Percentiles rank a stretch among this genome's conserved stretches.
phyloP scores from a whole-genome alignment of 2,888 invertebrate genomes.

The Apeira syringaria region DNA sequence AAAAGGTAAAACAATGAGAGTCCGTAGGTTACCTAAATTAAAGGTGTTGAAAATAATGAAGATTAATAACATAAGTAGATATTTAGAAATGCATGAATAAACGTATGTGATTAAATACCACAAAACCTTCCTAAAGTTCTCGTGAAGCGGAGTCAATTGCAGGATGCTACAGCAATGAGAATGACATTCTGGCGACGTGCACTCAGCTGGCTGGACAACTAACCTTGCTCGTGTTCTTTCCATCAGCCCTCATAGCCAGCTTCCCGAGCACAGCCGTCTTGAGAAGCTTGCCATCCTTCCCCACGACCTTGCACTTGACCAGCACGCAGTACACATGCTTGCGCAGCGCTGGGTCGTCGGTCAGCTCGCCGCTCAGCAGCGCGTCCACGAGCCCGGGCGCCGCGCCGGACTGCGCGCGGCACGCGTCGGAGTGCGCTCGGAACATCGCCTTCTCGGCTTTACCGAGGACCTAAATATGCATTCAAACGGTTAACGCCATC shows the following conservation, averaged over 20 bases:
- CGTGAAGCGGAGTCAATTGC: no score
- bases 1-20: no score
- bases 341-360: slow-evolving; percentile 49
- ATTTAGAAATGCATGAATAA: no score
- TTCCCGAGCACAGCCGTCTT: slow-evolving; percentile 62
- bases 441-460: slow-evolving; percentile 73
- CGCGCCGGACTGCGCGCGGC: slow-evolving; percentile 50
- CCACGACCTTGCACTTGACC: slow-evolving; percentile 66
- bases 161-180: no score
- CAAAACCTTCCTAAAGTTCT: no score
- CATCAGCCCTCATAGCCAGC: slow-evolving; percentile 46
- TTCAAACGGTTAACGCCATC: no score
- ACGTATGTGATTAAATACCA: no score
- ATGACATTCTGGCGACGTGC: no score
- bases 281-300: slow-evolving; percentile 72
- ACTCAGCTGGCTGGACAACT: not conserved
- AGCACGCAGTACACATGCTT: slow-evolving; percentile 72
- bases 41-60: no score
- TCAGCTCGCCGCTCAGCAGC: slow-evolving; percentile 54
- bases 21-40: no score
- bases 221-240: slow-evolving; percentile 62
- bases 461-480: slow-evolving; percentile 48
- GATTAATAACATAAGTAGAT: no score
- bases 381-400: slow-evolving; percentile 44
- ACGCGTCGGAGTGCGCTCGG: slow-evolving; percentile 67